These are phyloP conservation scores for Chrysaora quinquecirrha DNA, from an alignment of 30 jellyfish, hydroid and myxozoan genomes.

Conservation along the genomic window DNA sequence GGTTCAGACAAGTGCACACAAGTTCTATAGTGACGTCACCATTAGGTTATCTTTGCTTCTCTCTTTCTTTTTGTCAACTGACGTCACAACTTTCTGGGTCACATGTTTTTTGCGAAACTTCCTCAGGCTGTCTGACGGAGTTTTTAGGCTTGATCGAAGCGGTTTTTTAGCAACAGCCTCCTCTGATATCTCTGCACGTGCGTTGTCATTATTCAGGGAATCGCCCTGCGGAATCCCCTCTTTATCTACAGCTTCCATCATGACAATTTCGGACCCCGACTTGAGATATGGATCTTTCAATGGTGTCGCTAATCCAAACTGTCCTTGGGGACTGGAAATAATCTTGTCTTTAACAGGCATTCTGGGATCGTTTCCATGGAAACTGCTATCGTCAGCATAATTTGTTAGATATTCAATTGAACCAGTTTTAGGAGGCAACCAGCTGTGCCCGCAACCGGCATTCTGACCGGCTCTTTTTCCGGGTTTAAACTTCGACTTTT, in stretches of 20 bases:
- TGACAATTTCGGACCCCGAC: slow-evolving; percentile 25
- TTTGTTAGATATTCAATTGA: slow-evolving; percentile 15
- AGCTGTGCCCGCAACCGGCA: no score
- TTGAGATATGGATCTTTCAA: slow-evolving; percentile 33
- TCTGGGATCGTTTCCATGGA: slow-evolving; percentile 41
- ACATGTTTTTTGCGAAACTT: slow-evolving; percentile 67
- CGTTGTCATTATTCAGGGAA: not conserved
- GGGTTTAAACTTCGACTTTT: slow-evolving; percentile 10
- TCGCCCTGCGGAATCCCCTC: not conserved
- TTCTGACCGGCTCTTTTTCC: no score
- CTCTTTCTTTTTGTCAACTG: slow-evolving; percentile 42
- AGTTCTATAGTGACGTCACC: slow-evolving; percentile 50
- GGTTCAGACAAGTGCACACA: no score
- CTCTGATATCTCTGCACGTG: slow-evolving; percentile 18
- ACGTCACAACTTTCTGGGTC: slow-evolving; percentile 40
- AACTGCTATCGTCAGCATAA: slow-evolving; percentile 23
- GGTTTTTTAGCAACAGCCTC: slow-evolving; percentile 42
- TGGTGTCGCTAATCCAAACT: slow-evolving; percentile 57
- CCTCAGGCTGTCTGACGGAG: slow-evolving; percentile 67
- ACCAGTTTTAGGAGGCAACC: no score
- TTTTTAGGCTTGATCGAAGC: slow-evolving; percentile 58
- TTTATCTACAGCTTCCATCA: not conserved
- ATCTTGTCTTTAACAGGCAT: slow-evolving; percentile 34
- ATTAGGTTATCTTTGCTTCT: slow-evolving; percentile 47
- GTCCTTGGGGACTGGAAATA: slow-evolving; percentile 55